Conservation (phyloP, 2,888 invertebrate genomes). For the Andrena marginata region DNA sequence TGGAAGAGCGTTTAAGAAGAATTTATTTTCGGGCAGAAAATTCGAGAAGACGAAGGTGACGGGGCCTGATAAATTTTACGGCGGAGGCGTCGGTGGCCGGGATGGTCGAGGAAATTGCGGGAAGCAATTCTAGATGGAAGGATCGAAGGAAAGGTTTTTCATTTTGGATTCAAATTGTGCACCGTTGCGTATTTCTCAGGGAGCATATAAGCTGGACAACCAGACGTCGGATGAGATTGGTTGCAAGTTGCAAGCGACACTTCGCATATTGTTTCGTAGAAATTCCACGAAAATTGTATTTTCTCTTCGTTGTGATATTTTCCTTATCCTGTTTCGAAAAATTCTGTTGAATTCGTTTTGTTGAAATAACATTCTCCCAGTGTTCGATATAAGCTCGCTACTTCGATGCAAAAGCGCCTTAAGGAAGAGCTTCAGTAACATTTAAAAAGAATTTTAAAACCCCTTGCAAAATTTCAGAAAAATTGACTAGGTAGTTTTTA, state of each 20-base stretch:
- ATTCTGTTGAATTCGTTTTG: background rate
- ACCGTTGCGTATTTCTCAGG: background rate
- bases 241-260: background rate
- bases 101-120: background rate
- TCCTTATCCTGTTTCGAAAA: background rate
- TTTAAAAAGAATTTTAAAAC: too few species aligned
- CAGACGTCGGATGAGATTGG: conserved; percentile 9
- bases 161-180: conserved; percentile 29
- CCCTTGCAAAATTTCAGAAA: too few species aligned
- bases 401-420: background rate
- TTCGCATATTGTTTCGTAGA: background rate
- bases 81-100: background rate
- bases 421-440: background rate
- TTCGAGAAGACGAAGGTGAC: background rate
- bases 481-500: too few species aligned
- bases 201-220: conserved; percentile 8
- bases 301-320: background rate
- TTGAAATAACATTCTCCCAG: background rate
- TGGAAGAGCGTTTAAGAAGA: background rate
- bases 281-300: background rate
- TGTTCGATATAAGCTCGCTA: too few species aligned
- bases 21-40: background rate
- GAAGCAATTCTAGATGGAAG: background rate
- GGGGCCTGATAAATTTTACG: background rate
- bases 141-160: background rate